Conservation (phyloP, 2,888 invertebrate species). For the Nebria salina region DNA sequence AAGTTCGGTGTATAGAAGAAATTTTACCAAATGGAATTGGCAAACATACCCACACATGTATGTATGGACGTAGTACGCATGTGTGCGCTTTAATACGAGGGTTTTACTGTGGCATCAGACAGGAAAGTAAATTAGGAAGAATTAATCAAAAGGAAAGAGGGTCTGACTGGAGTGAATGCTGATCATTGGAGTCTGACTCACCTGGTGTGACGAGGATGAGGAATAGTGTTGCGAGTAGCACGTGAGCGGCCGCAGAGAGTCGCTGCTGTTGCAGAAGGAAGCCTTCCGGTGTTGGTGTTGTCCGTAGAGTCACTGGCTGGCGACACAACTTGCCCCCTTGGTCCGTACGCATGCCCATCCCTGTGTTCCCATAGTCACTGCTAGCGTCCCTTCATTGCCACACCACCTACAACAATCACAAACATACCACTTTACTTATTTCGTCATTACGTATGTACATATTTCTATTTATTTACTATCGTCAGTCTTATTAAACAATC, state of each 20-base stretch:
- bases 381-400: slow-evolving; percentile 82
- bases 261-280: not conserved
- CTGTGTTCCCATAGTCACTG: slow-evolving; percentile 86
- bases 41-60: too few species aligned
- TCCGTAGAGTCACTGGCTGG: slow-evolving; percentile 67
- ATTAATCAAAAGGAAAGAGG: too few species aligned
- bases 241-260: slow-evolving; percentile 20
- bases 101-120: not conserved
- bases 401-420: slow-evolving; percentile 64
- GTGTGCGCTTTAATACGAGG: too few species aligned
- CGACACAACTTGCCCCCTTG: slow-evolving; percentile 76
- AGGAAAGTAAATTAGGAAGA: not conserved
- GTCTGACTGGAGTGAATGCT: too few species aligned
- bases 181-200: not conserved
- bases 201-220: slow-evolving; percentile 37
- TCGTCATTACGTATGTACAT: not conserved
- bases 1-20: too few species aligned
- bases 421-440: not conserved
- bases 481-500: too few species aligned
- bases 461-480: too few species aligned
- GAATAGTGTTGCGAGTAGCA: slow-evolving; percentile 31
- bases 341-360: slow-evolving; percentile 92
- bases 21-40: too few species aligned
- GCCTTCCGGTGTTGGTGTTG: slow-evolving; percentile 16
- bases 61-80: too few species aligned